Base-by-base conservation (phyloP, 2,113 vertebrate species). In the Rhipidura dahli region DNA sequence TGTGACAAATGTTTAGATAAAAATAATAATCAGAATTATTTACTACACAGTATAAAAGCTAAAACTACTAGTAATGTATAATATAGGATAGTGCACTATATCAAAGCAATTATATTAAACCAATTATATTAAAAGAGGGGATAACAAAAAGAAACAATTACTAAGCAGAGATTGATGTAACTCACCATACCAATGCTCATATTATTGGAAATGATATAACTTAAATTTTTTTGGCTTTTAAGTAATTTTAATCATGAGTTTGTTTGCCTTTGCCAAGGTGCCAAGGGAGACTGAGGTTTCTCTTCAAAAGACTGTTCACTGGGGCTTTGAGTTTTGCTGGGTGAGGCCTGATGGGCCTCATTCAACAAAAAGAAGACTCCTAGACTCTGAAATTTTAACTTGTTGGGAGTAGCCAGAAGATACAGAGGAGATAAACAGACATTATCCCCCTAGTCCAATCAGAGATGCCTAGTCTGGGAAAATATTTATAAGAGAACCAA, bases 291-390 rank as follows among this genome's bases (percentile, higher is more conserved):
- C 10, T 64, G 40, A 39, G 15, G 15, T 54, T 73, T 47, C 28
- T 54, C 11, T 72, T 45, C 14, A 27, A 39, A 72, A 45, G 17
- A 18, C 11, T 28, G 16, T 30, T 54, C 22, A 45, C n/a, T 1
- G 1, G 33, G 11, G n/a, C 7, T 45, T 54, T 54, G 39, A 33
- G 19, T 39, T 73, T 73, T 1, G 0, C 28, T 47, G 28, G 23
- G 5, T 39, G n/a, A 73, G n/a, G 14, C 59, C 18, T 63, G 17
- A 33, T 9, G 2, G 22, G 27, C 21, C 28, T 33, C 27, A 27
- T 27, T 54, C 39, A 84, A 47, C 11, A 47, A 73, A 64, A 23
- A 54, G 17, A 51, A 37, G 7, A 39, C 33, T 63, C 22, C n/a
- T 45, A 39, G 57, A 27, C 57, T 45, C 17, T 45, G n/a, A 14